Percentiles rank a stretch among this genome's conserved stretches.
Conservation (phyloP, 2,797 vertebrate genomes). For the Semotilus atromaculatus region DNA sequence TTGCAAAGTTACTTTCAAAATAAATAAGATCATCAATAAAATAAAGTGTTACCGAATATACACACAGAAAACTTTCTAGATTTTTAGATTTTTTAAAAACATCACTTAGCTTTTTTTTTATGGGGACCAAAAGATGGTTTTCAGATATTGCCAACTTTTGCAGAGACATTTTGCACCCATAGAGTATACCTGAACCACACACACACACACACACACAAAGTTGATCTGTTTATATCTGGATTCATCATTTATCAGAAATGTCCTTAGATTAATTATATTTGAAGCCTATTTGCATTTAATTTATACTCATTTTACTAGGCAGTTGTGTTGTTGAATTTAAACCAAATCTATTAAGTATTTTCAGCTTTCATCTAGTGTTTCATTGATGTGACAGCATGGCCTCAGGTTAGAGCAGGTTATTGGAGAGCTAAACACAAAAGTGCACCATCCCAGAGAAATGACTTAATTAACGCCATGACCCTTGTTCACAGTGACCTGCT, state of each 20-base stretch:
- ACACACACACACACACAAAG: neutral
- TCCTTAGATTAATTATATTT: neutral
- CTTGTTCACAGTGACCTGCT: conserved; percentile 49
- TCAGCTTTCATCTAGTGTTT: conserved; percentile 16
- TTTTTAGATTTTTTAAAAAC: too few species aligned
- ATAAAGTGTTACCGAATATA: too few species aligned
- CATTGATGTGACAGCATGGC: conserved; percentile 58
- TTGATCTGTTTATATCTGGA: neutral
- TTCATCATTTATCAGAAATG: neutral
- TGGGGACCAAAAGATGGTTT: too few species aligned
- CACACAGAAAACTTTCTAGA: too few species aligned
- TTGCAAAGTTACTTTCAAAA: too few species aligned
- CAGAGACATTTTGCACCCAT: neutral
- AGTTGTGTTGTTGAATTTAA: conserved; percentile 11
- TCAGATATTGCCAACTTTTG: neutral
- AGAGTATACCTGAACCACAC: neutral
- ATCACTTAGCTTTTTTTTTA: too few species aligned
- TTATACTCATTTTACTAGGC: neutral
- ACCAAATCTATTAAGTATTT: conserved; percentile 1
- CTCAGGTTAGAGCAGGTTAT: conserved; percentile 57
- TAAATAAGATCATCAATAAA: too few species aligned
- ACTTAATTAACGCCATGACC: conserved; percentile 53
- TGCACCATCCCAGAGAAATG: conserved; percentile 47
- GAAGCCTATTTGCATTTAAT: neutral
- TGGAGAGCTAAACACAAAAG: conserved; percentile 50